Conservation (phyloP, 2,888 invertebrate genomes). For the Callosobruchus maculatus region DNA sequence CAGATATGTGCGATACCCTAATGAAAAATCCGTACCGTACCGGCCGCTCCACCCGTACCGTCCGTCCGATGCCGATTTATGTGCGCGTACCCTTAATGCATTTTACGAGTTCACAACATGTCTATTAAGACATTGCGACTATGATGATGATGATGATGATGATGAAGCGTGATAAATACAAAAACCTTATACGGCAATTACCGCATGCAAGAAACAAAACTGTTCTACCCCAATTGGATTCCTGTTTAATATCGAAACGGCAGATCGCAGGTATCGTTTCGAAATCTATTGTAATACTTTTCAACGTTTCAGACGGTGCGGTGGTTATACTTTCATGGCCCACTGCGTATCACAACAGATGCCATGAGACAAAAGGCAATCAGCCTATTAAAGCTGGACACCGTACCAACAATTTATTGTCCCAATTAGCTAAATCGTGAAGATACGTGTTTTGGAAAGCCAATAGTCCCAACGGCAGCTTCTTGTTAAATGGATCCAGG, state of each 20-base stretch:
- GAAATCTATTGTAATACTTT: background rate
- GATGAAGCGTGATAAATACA: no score
- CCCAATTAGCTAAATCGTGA: slow-evolving; percentile 55
- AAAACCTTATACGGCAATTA: background rate
- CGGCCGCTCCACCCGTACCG: no score
- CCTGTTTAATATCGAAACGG: background rate
- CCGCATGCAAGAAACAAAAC: background rate
- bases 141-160: no score
- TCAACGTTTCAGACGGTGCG: slow-evolving; percentile 1
- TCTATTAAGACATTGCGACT: no score
- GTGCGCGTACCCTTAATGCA: no score
- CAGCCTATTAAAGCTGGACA: slow-evolving; percentile 52
- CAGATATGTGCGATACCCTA: no score
- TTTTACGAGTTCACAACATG: no score
- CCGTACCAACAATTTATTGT: slow-evolving; percentile 54
- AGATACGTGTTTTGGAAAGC: slow-evolving; percentile 51
- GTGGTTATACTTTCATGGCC: slow-evolving; percentile 37
- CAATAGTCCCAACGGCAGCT: slow-evolving; percentile 43
- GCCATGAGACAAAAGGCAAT: slow-evolving; percentile 51
- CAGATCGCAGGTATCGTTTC: background rate
- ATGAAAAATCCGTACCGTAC: no score
- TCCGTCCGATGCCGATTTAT: no score
- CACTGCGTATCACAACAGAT: slow-evolving; percentile 45
- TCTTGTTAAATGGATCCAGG: slow-evolving; percentile 25
- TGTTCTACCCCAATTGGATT: background rate